Base-by-base conservation (phyloP, 2,797 vertebrate genomes). In the Podarcis lilfordi region DNA sequence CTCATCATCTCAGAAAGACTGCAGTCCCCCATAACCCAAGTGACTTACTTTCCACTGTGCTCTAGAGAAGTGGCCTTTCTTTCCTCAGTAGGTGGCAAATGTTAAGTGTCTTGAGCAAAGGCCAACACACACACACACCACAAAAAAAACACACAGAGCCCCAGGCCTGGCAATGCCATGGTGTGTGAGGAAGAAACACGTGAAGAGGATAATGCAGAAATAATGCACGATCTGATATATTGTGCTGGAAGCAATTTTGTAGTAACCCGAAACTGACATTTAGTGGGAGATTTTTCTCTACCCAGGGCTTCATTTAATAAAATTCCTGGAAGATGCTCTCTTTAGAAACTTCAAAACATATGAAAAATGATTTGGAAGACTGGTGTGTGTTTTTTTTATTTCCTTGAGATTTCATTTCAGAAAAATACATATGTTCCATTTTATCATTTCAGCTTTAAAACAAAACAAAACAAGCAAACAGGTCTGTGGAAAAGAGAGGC, bases 401-500 rank as follows among this genome's bases (percentile, higher is more conserved):
- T 94, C 86, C 40, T 84, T 84, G 89, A 94, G 55, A 93, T 94
- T 92, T 71, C 23, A 88, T 90, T 92, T 82, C 68, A 94, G 96
- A 95, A 95, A 78, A 61, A 94, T 92, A 92, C 83, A 92, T 88
- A 86, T 95, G 91, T 75, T 95, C 32, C 37, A 55, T 88, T 94
- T 95, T 92, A 95, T 94, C 94, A 86, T 94, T 96, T 91, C 93
- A 85, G 93, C 91, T 95, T 93, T 89, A 90, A 90, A 90, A 50
- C 40, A 11, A 29, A 74, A 69, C 29, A 71, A 9, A 61, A 71
- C 50, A 55, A 15, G 13, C 50, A 55, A 82, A 23, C 45, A 61
- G 68, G 4, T 8, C 19, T 27, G 35, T 71, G 66, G 66, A 23
- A 80, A 75, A 64, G 29, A 66, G 8, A 64, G 17, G 27, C 3